A percentile compares a stretch with the other conserved stretches of the same genome.
These are phyloP conservation scores for Leucopsar rothschildi DNA, from an alignment of 2,113 vertebrate species.

Conservation along the genomic window DNA sequence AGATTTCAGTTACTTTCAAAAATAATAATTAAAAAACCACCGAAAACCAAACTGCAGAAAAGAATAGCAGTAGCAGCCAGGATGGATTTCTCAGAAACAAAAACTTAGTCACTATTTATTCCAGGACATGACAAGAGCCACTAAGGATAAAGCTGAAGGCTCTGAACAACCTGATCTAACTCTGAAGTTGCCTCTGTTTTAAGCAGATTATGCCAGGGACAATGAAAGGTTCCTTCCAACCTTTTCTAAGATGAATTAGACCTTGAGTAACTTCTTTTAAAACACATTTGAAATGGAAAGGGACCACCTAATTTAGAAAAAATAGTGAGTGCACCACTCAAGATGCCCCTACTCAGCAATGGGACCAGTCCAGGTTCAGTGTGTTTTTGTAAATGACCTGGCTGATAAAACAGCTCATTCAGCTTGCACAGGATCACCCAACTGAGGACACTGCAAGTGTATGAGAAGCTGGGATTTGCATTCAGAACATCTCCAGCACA, in stretches of 20 bases:
- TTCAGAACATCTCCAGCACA: not conserved
- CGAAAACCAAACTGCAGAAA: not conserved
- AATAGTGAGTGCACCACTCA: not conserved
- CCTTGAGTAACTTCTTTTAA: not conserved
- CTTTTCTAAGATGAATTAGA: not conserved
- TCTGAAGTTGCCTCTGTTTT: not conserved
- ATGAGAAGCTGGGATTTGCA: not conserved
- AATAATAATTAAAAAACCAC: rapidly evolving
- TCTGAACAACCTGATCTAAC: not conserved
- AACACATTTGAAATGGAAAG: not conserved
- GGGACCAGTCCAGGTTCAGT: not conserved
- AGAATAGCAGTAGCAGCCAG: not conserved
- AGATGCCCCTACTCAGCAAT: not conserved
- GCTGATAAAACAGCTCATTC: not conserved
- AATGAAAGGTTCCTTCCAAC: not conserved
- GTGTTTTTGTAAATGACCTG: not conserved
- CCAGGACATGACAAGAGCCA: not conserved
- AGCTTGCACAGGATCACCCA: not conserved
- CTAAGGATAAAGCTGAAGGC: not conserved
- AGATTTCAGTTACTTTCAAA: not conserved
- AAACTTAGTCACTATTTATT: not conserved
- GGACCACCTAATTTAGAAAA: not conserved
- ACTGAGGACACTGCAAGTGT: not conserved
- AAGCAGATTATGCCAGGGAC: not conserved
- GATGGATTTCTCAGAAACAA: not conserved